phyloP scores from a whole-genome alignment of 2,888 invertebrate genomes.

The Cremastinae sp. region DNA sequence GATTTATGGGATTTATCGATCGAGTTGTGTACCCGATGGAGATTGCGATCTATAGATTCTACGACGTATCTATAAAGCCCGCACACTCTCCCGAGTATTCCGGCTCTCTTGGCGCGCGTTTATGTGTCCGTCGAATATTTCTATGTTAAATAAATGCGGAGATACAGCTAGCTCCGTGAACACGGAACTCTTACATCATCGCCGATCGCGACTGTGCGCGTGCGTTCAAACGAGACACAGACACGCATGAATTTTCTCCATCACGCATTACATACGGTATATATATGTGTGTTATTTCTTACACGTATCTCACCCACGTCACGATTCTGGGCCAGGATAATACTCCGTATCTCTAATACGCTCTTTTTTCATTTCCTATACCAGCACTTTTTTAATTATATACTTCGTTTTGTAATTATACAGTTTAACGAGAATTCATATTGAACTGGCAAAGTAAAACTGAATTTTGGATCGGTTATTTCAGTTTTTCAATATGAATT shows the following conservation, averaged over 20 bases:
- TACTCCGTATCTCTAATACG: slow-evolving; percentile 8
- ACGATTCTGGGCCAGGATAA: slow-evolving; percentile 26
- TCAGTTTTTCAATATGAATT: too few relatives aligned
- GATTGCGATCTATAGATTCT: slow-evolving; percentile 72
- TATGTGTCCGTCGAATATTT: background rate
- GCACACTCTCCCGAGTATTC: slow-evolving; percentile 30
- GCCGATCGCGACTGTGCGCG: slow-evolving; percentile 57
- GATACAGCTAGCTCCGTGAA: slow-evolving; percentile 57
- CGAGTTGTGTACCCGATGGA: slow-evolving; percentile 68
- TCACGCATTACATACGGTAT: slow-evolving; percentile 54
- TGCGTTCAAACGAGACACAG: slow-evolving; percentile 33
- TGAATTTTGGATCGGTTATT: too few relatives aligned
- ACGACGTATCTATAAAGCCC: slow-evolving; percentile 31
- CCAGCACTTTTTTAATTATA: too few relatives aligned
- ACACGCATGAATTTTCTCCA: slow-evolving; percentile 56
- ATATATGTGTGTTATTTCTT: slow-evolving; percentile 28
- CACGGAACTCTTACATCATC: slow-evolving; percentile 75
- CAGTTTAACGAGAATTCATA: too few relatives aligned
- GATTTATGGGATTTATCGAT: slow-evolving; percentile 72
- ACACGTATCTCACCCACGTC: slow-evolving; percentile 34
- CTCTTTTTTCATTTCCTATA: too few relatives aligned
- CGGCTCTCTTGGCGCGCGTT: background rate
- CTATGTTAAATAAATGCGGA: slow-evolving; percentile 18
- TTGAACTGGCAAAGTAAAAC: too few relatives aligned
- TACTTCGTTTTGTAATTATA: too few relatives aligned